A percentile compares a stretch with the other conserved stretches of the same genome.
Conservation (phyloP, 1,140 invertebrate species). For the Camponotus floridanus region DNA sequence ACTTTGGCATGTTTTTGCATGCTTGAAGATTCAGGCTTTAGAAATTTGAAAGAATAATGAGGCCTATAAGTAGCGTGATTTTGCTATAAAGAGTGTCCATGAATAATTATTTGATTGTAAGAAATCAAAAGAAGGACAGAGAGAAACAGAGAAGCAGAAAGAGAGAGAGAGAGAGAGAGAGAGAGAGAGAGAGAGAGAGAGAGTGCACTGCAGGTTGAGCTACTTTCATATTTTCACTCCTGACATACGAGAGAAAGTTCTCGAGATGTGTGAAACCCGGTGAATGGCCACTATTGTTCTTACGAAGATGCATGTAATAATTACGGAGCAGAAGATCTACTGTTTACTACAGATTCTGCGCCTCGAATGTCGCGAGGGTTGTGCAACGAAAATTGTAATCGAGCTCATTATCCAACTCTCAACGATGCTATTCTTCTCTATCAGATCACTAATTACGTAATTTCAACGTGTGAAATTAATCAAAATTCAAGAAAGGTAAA, state of each 20-base stretch:
- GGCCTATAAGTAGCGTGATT: not conserved
- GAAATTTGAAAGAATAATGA: not conserved
- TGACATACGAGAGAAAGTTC: constrained; percentile 84
- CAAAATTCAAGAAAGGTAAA: too few species aligned
- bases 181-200: constrained; percentile 73
- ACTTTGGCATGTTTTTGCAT: not conserved
- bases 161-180: constrained; percentile 46
- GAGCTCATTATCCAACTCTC: constrained; percentile 45
- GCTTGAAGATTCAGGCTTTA: not conserved
- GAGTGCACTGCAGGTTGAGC: constrained; percentile 79
- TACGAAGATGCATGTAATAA: constrained; percentile 74
- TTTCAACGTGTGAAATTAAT: not conserved
- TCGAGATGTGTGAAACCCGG: constrained; percentile 82
- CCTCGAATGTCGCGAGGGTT: constrained; percentile 52
- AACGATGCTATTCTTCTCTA: constrained; percentile 16
- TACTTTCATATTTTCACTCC: constrained; percentile 87
- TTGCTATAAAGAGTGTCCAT: not conserved
- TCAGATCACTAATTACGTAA: constrained; percentile 33
- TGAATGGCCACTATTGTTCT: constrained; percentile 79
- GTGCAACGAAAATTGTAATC: constrained; percentile 60
- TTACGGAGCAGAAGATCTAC: constrained; percentile 27
- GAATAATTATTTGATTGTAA: constrained; percentile 35
- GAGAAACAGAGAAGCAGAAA: not conserved
- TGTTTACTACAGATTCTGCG: constrained; percentile 38
- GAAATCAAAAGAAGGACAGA: constrained; percentile 29